These are phyloP conservation scores for Sialis lutaria DNA, from an alignment of 2,888 invertebrate species.

Conservation along the genomic window DNA sequence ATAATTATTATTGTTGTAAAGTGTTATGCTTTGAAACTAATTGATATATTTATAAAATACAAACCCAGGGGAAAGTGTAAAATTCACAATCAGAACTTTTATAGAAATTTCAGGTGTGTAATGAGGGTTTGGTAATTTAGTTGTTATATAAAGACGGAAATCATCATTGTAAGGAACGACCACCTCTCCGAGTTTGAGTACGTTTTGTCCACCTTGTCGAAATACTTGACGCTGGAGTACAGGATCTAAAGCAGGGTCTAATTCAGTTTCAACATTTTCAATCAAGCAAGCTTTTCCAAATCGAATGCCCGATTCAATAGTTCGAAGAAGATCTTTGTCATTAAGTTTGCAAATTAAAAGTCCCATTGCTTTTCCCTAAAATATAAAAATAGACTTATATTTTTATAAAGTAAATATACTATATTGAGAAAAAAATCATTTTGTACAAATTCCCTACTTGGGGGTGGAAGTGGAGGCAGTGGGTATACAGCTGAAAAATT, in stretches of 20 bases:
- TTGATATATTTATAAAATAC: neutral
- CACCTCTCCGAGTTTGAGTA: constrained; percentile 73
- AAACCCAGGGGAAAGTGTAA: constrained; percentile 68
- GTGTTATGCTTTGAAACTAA: neutral
- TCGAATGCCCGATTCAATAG: constrained; percentile 51
- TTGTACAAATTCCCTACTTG: no score
- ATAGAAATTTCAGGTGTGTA: constrained; percentile 78
- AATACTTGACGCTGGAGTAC: constrained; percentile 65
- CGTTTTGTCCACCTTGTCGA: constrained; percentile 53
- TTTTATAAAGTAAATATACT: no score
- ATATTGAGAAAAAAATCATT: no score
- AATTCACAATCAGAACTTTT: constrained; percentile 74
- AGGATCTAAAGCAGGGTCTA: constrained; percentile 76
- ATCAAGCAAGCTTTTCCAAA: constrained; percentile 61
- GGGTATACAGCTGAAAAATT: neutral
- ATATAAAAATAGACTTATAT: constrained; percentile 3
- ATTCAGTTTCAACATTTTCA: constrained; percentile 69
- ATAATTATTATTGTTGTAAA: constrained; percentile 1
- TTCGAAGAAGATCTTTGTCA: constrained; percentile 50
- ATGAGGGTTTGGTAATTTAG: constrained; percentile 74
- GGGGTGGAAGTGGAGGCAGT: no score
- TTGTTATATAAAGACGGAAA: constrained; percentile 74
- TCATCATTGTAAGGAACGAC: constrained; percentile 61
- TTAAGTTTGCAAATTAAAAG: constrained; percentile 52
- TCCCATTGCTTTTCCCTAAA: constrained; percentile 49